A percentile compares a stretch with the other conserved stretches of the same genome.
These are phyloP conservation scores for Operophtera brumata DNA, from an alignment of 2,888 invertebrate genomes.

Conservation along the genomic window DNA sequence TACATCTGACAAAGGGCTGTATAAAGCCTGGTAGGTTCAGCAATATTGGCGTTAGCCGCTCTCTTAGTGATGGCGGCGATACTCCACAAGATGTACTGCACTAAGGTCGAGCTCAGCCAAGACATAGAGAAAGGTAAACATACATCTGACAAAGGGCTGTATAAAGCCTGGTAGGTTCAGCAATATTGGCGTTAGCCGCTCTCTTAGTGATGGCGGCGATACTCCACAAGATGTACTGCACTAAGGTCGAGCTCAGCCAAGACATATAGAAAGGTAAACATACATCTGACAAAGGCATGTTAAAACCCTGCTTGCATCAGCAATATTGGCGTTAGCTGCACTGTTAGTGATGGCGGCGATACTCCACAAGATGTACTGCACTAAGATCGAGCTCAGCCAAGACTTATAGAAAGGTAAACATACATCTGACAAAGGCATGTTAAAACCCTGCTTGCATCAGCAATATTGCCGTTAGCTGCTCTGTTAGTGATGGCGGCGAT, in stretches of 20 bases:
- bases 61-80: constrained; percentile 52
- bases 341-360: constrained; percentile 52
- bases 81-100: constrained; percentile 56
- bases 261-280: constrained; percentile 63
- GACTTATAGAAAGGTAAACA: constrained; percentile 63
- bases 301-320: constrained; percentile 44
- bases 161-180: constrained; percentile 44
- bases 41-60: constrained; percentile 49
- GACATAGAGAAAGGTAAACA: constrained; percentile 63
- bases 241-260: constrained; percentile 43
- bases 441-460: constrained; percentile 50
- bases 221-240: constrained; percentile 56
- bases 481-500: constrained; percentile 52
- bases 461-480: constrained; percentile 49
- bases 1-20: not conserved
- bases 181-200: constrained; percentile 49
- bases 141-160: not conserved
- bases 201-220: constrained; percentile 52
- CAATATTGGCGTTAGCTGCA: constrained; percentile 49
- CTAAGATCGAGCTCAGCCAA: constrained; percentile 43
- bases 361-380: constrained; percentile 56
- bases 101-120: constrained; percentile 43
- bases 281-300: not conserved
- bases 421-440: no score
- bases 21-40: constrained; percentile 44